Evolutionary conservation across 2,888 invertebrate genomes (phyloP).

Genomic region (Dermolepida albohirtum): DNA sequence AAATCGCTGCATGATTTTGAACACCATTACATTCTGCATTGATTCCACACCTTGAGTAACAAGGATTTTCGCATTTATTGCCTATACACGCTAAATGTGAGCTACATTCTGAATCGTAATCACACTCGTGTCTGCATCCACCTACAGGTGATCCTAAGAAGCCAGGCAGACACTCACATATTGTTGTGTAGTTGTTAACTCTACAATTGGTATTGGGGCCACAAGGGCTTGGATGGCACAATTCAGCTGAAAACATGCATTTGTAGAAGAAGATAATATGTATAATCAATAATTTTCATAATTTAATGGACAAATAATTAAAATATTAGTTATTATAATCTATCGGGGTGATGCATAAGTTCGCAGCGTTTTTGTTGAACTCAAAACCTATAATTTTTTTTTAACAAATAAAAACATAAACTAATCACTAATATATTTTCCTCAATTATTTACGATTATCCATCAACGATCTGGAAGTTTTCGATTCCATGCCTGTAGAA

Average conservation of each 20-base stretch:
- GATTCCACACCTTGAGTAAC: slow-evolving; percentile 78
- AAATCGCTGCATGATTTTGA: slow-evolving; percentile 79
- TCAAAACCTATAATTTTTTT: no score
- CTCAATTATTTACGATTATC: no score
- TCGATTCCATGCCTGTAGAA: no score
- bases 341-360: no score
- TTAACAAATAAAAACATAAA: no score
- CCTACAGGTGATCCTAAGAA: slow-evolving; percentile 80
- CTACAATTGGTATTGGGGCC: slow-evolving; percentile 85
- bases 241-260: slow-evolving; percentile 73
- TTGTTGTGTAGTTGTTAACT: slow-evolving; percentile 79
- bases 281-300: neutral
- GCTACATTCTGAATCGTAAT: slow-evolving; percentile 80
- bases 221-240: slow-evolving; percentile 86
- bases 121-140: slow-evolving; percentile 88
- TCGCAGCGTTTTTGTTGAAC: no score
- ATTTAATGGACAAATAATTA: neutral
- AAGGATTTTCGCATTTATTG: slow-evolving; percentile 82
- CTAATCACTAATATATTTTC: no score
- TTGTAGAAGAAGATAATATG: neutral
- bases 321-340: no score
- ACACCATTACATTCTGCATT: slow-evolving; percentile 84
- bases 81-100: slow-evolving; percentile 77
- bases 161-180: slow-evolving; percentile 83
- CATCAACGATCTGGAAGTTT: no score